Percentiles rank a stretch among this genome's conserved stretches.
Conservation (phyloP, 35 echinoderm and acorn worm genomes). For the Heliocidaris erythrogramma region DNA sequence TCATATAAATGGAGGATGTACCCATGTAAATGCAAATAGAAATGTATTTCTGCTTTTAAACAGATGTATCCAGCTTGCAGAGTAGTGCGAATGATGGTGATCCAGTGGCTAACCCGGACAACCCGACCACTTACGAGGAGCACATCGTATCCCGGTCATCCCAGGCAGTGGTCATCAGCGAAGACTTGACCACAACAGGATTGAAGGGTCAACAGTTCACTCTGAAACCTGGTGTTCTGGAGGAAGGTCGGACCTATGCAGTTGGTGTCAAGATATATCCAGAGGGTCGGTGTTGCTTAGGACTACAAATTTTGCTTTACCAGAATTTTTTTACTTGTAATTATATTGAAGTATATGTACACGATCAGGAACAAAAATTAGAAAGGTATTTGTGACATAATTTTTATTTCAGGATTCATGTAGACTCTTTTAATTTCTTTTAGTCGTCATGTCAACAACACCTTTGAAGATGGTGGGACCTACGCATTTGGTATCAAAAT, state of each 20-base stretch:
- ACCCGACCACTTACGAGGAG: background rate
- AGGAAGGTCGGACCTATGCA: slow-evolving; percentile 83
- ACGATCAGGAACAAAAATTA: background rate
- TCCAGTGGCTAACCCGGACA: background rate
- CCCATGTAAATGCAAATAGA: too few species aligned
- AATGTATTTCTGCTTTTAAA: background rate
- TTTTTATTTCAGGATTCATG: too few species aligned
- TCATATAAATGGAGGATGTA: too few species aligned
- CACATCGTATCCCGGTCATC: slow-evolving; percentile 55
- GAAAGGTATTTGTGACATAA: too few species aligned
- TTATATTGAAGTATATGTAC: background rate
- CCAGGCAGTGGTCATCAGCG: slow-evolving; percentile 34
- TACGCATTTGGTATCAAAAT: too few species aligned
- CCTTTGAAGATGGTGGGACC: too few species aligned
- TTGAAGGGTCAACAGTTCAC: slow-evolving; percentile 61
- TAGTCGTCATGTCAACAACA: too few species aligned
- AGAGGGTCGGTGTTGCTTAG: slow-evolving; percentile 51
- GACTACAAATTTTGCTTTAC: background rate
- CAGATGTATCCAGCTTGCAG: background rate
- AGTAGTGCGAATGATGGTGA: slow-evolving; percentile 21
- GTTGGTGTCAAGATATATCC: slow-evolving; percentile 54
- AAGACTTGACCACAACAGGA: slow-evolving; percentile 53
- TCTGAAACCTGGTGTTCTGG: slow-evolving; percentile 58
- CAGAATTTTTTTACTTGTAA: background rate
- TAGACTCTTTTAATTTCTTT: too few species aligned